Evolutionary conservation across 2,797 vertebrate species (phyloP).

Genomic region (Danio choprae): DNA sequence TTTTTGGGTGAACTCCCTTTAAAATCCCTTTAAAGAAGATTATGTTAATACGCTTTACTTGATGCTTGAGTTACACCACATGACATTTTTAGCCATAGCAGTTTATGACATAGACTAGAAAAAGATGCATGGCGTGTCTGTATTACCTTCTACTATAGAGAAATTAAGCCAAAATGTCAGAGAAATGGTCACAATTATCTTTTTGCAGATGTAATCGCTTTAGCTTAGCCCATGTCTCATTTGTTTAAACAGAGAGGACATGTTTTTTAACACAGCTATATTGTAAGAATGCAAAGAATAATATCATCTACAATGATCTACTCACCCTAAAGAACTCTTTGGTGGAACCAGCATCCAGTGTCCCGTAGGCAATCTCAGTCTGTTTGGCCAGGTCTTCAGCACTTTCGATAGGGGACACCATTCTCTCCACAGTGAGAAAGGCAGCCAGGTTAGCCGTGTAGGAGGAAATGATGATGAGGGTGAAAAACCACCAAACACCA

Average conservation of each 20-base stretch:
- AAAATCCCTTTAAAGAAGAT: not conserved
- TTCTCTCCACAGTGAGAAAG: constrained; percentile 97
- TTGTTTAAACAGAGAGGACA: no score
- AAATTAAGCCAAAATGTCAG: no score
- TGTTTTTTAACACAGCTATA: no score
- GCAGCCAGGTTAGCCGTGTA: constrained; percentile 99
- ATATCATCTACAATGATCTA: not conserved
- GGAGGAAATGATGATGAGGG: constrained; percentile 98
- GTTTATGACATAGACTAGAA: not conserved
- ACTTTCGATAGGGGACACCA: constrained; percentile 98
- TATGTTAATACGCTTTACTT: not conserved
- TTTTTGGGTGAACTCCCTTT: no score
- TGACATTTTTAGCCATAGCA: not conserved
- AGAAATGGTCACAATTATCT: no score
- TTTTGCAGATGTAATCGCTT: no score
- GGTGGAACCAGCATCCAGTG: constrained; percentile 96
- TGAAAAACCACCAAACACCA: constrained; percentile 99
- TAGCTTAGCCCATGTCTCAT: no score
- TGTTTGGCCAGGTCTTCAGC: constrained; percentile 97
- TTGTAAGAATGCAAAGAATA: no score
- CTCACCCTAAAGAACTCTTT: constrained; percentile 98
- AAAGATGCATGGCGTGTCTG: no score
- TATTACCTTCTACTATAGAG: no score
- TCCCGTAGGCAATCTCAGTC: constrained; percentile 96
- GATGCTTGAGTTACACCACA: not conserved